These are phyloP conservation scores for Strongylocentrotus purpuratus DNA, from an alignment of 35 echinoderm and acorn worm species.

Conservation along the genomic window DNA sequence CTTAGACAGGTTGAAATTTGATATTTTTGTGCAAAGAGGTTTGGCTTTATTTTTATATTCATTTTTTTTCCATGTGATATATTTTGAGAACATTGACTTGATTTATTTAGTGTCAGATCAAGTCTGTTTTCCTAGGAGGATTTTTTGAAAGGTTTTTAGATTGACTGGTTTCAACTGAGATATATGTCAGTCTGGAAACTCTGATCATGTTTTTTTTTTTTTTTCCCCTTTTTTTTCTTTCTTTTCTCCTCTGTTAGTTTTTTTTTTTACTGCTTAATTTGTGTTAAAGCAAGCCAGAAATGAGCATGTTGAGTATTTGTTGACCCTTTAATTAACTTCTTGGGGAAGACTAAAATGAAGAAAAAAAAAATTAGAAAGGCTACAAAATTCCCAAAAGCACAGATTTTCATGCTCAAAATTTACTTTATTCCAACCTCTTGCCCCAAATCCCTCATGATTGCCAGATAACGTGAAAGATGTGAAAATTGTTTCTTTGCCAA, in stretches of 20 bases:
- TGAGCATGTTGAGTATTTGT: background rate
- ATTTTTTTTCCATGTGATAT: background rate
- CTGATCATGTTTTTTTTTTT: background rate
- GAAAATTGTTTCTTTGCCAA: background rate
- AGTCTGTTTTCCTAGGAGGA: constrained; percentile 14
- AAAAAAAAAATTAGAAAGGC: background rate
- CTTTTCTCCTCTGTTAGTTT: no score
- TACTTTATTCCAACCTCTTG: background rate
- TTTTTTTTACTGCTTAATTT: background rate
- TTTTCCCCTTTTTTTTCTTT: no score
- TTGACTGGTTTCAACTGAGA: background rate
- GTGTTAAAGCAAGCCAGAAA: background rate
- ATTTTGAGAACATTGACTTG: constrained; percentile 14
- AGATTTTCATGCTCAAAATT: background rate
- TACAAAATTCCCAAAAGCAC: background rate
- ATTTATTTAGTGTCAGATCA: background rate
- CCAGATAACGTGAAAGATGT: no score
- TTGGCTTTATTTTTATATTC: background rate
- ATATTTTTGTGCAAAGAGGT: background rate
- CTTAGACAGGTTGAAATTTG: background rate
- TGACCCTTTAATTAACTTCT: no score
- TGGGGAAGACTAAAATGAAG: background rate
- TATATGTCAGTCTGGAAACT: background rate
- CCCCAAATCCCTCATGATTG: background rate
- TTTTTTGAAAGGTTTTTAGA: constrained; percentile 28